Percentiles rank a stretch among this genome's conserved stretches.
Conservation (phyloP, 2,888 invertebrate genomes). For the Caenorhabditis sulstoni region DNA sequence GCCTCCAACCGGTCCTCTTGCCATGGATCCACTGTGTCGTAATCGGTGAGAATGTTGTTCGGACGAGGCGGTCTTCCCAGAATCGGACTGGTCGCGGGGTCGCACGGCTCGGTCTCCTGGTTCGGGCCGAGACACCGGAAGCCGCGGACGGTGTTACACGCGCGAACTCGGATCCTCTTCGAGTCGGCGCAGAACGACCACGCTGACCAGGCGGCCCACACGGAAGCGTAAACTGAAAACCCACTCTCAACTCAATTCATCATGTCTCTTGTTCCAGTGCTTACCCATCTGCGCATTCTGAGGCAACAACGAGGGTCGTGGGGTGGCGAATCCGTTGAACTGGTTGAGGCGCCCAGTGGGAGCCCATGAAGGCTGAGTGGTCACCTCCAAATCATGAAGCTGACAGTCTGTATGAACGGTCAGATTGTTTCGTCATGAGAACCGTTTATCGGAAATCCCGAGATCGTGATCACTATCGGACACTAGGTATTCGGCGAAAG, state of each 20-base stretch:
- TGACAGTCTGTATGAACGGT: constrained; percentile 33
- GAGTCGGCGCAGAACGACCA: constrained; percentile 79
- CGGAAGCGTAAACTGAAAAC: constrained; percentile 78
- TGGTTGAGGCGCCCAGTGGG: constrained; percentile 76
- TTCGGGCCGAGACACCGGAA: constrained; percentile 79
- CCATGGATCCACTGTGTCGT: constrained; percentile 78
- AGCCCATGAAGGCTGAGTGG: constrained; percentile 64
- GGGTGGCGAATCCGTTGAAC: constrained; percentile 77
- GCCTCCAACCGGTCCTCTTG: constrained; percentile 77
- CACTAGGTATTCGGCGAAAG: background rate
- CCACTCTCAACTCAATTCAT: background rate
- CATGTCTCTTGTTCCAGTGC: too few relatives aligned
- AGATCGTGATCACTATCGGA: too few relatives aligned
- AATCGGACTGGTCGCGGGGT: constrained; percentile 46
- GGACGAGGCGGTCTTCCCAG: constrained; percentile 38
- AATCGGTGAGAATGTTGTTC: constrained; percentile 49
- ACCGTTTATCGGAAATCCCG: too few relatives aligned
- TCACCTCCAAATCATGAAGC: constrained; percentile 53
- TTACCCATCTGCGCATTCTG: constrained; percentile 71
- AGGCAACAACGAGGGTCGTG: constrained; percentile 67
- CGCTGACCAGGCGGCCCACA: constrained; percentile 80
- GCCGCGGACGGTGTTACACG: constrained; percentile 80
- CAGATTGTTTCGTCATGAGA: background rate
- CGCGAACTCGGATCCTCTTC: constrained; percentile 78
- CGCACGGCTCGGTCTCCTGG: constrained; percentile 65